phyloP scores from a whole-genome alignment of 30 jellyfish, hydroid and myxozoan species.

The Hydractinia echinata region DNA sequence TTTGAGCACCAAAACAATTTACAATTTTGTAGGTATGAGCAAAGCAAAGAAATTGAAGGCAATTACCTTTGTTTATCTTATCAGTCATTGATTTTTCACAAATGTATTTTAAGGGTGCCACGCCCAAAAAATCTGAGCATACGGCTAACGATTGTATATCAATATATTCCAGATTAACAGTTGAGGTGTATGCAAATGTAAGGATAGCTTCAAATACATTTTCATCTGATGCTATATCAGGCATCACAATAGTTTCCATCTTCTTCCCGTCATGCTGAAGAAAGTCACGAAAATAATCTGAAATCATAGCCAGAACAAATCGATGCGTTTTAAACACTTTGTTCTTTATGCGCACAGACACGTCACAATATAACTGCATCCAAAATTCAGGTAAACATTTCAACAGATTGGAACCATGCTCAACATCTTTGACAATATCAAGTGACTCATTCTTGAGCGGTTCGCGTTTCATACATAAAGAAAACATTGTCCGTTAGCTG shows the following conservation, averaged over 20 bases:
- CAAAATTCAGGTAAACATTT: slow-evolving; percentile 1
- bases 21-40: slow-evolving; percentile 6
- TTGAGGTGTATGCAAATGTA: slow-evolving; percentile 11
- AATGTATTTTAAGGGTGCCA: too few relatives aligned
- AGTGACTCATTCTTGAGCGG: background rate
- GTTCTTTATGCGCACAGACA: background rate
- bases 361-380: slow-evolving; percentile 2
- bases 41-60: slow-evolving; percentile 7
- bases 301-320: slow-evolving; percentile 22
- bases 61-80: background rate
- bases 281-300: slow-evolving; percentile 27
- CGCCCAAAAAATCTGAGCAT: slow-evolving; percentile 19
- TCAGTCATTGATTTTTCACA: too few relatives aligned
- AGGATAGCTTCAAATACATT: slow-evolving; percentile 9
- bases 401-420: slow-evolving; percentile 13
- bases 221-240: background rate
- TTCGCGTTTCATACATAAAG: too few relatives aligned
- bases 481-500: too few relatives aligned
- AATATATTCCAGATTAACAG: background rate
- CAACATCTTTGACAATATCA: background rate
- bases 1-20: background rate
- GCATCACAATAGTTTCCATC: background rate
- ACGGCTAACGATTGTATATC: background rate
- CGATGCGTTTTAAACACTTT: slow-evolving; percentile 27
- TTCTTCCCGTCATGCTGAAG: slow-evolving; percentile 24